Evolutionary conservation across 2,797 vertebrate species (phyloP), one percentile per base, ranked within the genome.

Genomic region (Gymnoscopelus microlampas): DNA sequence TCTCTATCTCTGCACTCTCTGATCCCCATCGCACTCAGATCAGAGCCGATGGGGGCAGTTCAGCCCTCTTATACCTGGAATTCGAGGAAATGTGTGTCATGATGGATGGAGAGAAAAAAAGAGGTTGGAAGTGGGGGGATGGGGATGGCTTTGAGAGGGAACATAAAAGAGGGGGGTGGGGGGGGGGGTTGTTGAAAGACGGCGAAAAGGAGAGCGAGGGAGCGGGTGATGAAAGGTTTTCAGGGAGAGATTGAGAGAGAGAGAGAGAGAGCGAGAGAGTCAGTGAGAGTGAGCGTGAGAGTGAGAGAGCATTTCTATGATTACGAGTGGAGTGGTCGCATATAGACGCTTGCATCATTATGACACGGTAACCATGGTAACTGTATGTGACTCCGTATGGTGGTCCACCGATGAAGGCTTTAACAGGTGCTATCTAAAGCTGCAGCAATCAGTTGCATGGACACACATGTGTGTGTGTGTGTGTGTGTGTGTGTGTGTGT

Each of bases 361-460:
- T 70, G 66, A 69, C 62, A 1, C 8, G 39, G 88, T 91, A 88
- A 78, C 87, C 86, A 90, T 89, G 80, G 88, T 64, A 81, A 89
- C 84, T 66, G 71, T 74, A 80, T 71, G 62, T 44, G 56, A 80
- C 32, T 39, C 5, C 39, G 9, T 64, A 73, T 56, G 55, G 73
- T 54, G 66, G 63, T 84, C 73, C 76, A 70, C 53, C 53, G 55
- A 69, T 55, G 56, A 80, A 53, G 39, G 35, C 55, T 50, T 19
- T 44, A 51, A 49, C 63, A 80, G 78, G 75, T 74, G 68, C 13
- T 50, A 9, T 19, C 39, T n/a, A 32, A 53, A 32, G 61, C 48
- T 32, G 35, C 78, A 56, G 64, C 54, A 76, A 80, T 76, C 60
- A 78, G 69, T 61, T 71, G 14, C 59, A 10, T 14, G 9, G 13